Evolutionary conservation across 1,140 invertebrate species (phyloP), one percentile per base, ranked within the genome.

Genomic region (Sarcophaga bullata): DNA sequence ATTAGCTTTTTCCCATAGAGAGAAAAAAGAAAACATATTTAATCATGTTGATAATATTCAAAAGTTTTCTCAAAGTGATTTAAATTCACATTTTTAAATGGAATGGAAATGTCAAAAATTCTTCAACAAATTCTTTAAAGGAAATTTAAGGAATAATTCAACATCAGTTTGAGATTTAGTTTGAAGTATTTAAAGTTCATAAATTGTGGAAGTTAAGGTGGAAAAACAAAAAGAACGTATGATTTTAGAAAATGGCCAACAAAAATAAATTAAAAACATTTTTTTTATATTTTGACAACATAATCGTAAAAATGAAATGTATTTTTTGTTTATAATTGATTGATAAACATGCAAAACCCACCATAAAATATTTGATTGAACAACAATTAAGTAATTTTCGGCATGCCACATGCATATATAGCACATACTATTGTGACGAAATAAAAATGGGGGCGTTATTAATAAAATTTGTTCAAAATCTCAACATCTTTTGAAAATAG

Each of bases 311-410:
- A 37, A 37, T 37, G 25, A 37, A 37, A 37, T 37, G n/a, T 62
- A 15, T 19, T 25, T 68, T 25, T 19, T 68, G 19, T 10, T 58
- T n/a, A 68, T 68, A 68, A 68, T 68, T 68, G 62, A 68, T 68
- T 68, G n/a, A 68, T 19, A 68, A 68, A 68, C 62, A 68, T 68
- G 62, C 62, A 68, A 68, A 68, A 68, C 62, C 19, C 17, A 25
- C 62, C 62, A 9, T 8, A 68, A 68, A 58, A 58, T 4, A 37
- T 15, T 15, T 68, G 17, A 68, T 68, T 68, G 62, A 68, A 68
- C 48, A 78, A 78, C 75, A 78, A 78, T 78, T 78, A 78, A 50
- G 75, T 78, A 78, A 78, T 78, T 78, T 78, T 78, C 75, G 49
- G 50, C 75, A 78, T 78, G 75, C 75, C 50, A 78, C 62, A 68